Percentiles rank a stretch among this genome's conserved stretches.
Conservation (phyloP, 2,797 vertebrate species). For the Melanogrammus aeglefinus region DNA sequence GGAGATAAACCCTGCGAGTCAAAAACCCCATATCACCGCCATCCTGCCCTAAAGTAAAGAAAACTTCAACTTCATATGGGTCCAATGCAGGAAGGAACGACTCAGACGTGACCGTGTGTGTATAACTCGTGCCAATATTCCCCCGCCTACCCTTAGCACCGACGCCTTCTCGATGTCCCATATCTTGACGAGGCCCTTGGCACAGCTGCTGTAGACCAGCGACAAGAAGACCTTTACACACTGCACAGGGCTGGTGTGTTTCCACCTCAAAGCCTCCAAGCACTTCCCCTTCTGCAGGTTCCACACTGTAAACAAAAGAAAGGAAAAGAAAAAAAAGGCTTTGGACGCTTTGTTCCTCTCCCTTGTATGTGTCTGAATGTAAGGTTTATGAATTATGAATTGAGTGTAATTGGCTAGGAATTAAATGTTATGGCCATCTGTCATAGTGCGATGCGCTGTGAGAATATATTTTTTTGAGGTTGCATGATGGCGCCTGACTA, state of each 20-base stretch:
- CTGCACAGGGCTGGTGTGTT: constrained; percentile 72
- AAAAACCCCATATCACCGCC: too few relatives aligned
- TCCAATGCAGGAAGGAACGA: too few relatives aligned
- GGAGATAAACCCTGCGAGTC: too few relatives aligned
- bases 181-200: constrained; percentile 79
- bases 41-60: too few relatives aligned
- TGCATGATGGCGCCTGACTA: background rate
- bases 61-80: too few relatives aligned
- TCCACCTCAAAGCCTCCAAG: constrained; percentile 72
- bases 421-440: background rate
- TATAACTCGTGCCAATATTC: background rate
- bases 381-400: background rate
- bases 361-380: background rate
- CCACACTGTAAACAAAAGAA: constrained; percentile 77
- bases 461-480: too few relatives aligned
- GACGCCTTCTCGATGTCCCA: constrained; percentile 71
- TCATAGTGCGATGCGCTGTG: background rate
- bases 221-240: constrained; percentile 72
- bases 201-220: constrained; percentile 78
- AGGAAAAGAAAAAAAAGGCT: too few relatives aligned
- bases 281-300: constrained; percentile 73
- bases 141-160: constrained; percentile 76
- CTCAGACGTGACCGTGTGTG: background rate
- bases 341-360: background rate
- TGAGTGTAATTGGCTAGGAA: background rate